Evolutionary conservation across 2,888 invertebrate genomes (phyloP), one percentile per base, ranked within the genome.

Genomic region (Polydrusus tereticollis): DNA sequence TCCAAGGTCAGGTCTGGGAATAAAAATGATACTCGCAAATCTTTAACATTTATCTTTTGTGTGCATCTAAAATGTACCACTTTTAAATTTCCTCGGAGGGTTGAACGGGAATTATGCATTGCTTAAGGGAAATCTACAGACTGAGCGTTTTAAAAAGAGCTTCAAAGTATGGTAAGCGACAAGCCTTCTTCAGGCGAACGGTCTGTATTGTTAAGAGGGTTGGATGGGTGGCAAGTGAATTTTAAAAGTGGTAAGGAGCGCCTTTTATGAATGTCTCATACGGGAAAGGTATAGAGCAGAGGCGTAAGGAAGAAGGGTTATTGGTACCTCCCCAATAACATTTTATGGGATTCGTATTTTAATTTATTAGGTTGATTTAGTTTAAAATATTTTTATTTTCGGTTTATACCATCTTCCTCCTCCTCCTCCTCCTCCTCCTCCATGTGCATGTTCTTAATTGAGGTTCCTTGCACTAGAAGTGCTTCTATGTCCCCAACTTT

Each of bases 1-100:
- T n/a, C 26, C 69, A 69, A 62, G 69, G 69, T 69, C 63, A 63
- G 47, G 3, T 38, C n/a, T 16, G 38, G 52, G 45, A 29, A 66
- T 57, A 57, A 66, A 66, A 66, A 57, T 66, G 45, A 66, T 66
- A 66, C 66, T n/a, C n/a, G 29, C 29, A 29, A 8, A 55, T 29
- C 26, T 47, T 47, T 21, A 21, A 6, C 47, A 47, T 47, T 21
- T 23, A 21, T 55, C 29, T 55, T 29, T 29, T 55, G 21, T 29
- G n/a, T 29, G 18, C 23, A n/a, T 55, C n/a, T 7, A 8, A 29
- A 16, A 55, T 55, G 52, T 10, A 55, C 29, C 52, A 55, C 29
- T 18, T 55, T 33, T 12, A 16, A 29, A 55, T 55, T 55, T 47
- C 47, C 23, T 23, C n/a, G 6, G 47, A 47, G 47, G 21, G 47